Percentiles rank a stretch among this genome's conserved stretches.
Evolutionary conservation across 1,140 invertebrate species (phyloP).

Genomic region (Phymastichus coffea): DNA sequence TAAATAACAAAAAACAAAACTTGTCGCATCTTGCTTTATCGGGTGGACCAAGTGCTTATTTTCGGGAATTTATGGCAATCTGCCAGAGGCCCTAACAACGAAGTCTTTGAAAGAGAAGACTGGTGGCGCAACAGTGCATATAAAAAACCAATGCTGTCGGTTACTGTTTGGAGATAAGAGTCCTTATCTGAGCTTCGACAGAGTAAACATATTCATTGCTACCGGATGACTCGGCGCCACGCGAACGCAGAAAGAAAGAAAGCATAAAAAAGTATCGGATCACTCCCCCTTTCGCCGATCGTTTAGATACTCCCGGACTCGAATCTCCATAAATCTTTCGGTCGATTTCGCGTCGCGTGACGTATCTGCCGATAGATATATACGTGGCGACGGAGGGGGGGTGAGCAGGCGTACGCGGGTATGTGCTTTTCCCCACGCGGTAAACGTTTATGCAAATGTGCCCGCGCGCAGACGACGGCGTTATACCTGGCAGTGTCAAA

Average conservation of each 20-base stretch:
- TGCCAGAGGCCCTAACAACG: no score
- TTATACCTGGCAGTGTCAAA: background rate
- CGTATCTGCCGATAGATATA: no score
- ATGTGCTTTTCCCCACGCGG: background rate
- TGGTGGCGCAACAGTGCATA: no score
- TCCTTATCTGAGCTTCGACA: background rate
- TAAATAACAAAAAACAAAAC: no score
- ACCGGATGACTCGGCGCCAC: background rate
- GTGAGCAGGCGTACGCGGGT: background rate
- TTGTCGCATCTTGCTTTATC: no score
- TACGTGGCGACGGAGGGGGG: no score
- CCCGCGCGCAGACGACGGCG: background rate
- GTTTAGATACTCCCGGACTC: conserved; percentile 1
- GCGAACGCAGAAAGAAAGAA: no score
- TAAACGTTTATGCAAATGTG: conserved; percentile 20
- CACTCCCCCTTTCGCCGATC: background rate
- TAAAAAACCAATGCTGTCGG: no score
- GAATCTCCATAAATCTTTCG: conserved; percentile 18
- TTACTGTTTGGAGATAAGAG: background rate
- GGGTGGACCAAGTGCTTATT: no score
- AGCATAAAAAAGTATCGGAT: background rate
- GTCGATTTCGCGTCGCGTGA: conserved; percentile 10
- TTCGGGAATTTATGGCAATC: no score
- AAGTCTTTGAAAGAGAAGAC: no score
- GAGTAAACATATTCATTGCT: conserved; percentile 4